Conservation (phyloP, 2,113 vertebrate genomes). For the Epinephelus lanceolatus region DNA sequence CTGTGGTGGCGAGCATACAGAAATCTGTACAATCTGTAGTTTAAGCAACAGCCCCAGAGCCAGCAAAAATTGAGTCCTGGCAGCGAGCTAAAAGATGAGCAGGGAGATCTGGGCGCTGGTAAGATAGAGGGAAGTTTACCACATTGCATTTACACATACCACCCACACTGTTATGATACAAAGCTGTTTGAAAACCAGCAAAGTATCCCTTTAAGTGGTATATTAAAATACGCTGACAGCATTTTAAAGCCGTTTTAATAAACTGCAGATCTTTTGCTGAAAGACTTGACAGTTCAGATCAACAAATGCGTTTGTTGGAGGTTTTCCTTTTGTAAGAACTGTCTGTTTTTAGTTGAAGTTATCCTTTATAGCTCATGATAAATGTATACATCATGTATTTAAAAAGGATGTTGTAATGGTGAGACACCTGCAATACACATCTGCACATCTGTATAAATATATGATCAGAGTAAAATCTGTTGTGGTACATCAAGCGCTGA, state of each 20-base stretch:
- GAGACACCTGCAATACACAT: not conserved
- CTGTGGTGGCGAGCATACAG: no score
- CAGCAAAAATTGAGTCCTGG: no score
- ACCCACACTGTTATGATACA: no score
- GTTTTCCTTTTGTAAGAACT: not conserved
- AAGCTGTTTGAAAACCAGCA: no score
- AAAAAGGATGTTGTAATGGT: not conserved
- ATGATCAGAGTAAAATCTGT: not conserved
- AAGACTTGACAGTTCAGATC: not conserved
- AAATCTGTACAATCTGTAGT: no score
- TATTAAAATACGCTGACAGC: not conserved
- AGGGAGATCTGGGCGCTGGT: no score
- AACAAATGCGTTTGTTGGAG: slow-evolving; percentile 1
- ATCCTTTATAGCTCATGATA: not conserved
- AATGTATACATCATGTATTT: not conserved
- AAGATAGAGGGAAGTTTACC: no score
- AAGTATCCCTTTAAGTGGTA: not conserved
- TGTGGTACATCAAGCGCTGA: not conserved
- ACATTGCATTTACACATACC: no score
- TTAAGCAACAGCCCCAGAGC: no score
- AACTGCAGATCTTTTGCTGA: not conserved
- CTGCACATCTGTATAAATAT: not conserved
- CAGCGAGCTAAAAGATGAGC: no score
- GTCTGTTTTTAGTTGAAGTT: not conserved
- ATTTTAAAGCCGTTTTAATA: not conserved